Evolutionary conservation across 2,888 invertebrate genomes (phyloP).

Genomic region (Pemphredon lugubris): DNA sequence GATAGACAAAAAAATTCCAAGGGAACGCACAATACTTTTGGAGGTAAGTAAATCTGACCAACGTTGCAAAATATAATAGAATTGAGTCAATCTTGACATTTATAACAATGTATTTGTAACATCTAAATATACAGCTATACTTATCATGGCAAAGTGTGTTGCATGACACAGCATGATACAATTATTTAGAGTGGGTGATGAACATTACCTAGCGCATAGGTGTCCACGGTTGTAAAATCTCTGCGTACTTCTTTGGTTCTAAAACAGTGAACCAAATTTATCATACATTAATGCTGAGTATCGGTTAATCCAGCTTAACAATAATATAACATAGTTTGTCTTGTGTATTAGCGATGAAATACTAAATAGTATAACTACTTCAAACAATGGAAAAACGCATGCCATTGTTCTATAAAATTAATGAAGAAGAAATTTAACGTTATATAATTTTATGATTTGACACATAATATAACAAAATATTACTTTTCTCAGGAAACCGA

Average conservation of each 20-base stretch:
- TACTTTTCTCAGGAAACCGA: conserved; percentile 74
- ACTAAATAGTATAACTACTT: no score
- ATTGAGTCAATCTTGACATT: neutral
- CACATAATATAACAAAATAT: no score
- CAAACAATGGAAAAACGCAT: no score
- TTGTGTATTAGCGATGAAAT: no score
- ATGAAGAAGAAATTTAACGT: no score
- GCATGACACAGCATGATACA: neutral
- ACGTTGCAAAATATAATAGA: no score
- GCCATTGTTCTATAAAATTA: no score
- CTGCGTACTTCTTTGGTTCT: conserved; percentile 66
- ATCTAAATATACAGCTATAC: conserved; percentile 21
- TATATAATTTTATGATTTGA: no score
- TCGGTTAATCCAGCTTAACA: no score
- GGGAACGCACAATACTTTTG: no score
- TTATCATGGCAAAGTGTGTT: conserved; percentile 14
- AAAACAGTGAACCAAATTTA: conserved; percentile 24
- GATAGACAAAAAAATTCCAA: conserved; percentile 9
- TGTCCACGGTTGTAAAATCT: conserved; percentile 65
- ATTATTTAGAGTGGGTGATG: conserved; percentile 3
- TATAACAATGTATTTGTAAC: conserved; percentile 2
- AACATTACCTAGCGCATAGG: conserved; percentile 70
- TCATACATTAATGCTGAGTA: neutral
- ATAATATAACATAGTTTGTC: conserved; percentile 60
- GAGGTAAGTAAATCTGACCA: no score